These are phyloP conservation scores for Sebastes nivosus DNA, from an alignment of 2,797 vertebrate species.

Conservation along the genomic window DNA sequence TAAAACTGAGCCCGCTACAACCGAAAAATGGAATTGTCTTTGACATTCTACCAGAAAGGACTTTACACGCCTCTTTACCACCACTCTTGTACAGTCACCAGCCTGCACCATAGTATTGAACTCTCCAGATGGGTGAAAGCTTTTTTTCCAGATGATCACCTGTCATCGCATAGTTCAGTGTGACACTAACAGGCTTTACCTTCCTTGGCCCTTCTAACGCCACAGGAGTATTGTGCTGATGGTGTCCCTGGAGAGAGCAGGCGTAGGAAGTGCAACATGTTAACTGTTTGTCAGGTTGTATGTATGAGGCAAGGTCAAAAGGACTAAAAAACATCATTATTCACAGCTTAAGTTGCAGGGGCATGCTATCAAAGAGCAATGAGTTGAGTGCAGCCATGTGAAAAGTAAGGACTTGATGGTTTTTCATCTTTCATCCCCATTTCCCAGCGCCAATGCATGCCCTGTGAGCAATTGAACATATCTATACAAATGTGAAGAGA, in stretches of 20 bases:
- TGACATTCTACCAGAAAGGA: background rate
- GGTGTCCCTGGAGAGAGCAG: constrained; percentile 31
- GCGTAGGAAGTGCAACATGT: constrained; percentile 40
- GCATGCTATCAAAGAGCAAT: constrained; percentile 60
- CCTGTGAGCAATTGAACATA: constrained; percentile 61
- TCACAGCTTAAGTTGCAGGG: constrained; percentile 61
- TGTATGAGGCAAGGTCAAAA: constrained; percentile 57
- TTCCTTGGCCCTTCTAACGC: background rate
- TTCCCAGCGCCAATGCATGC: constrained; percentile 45
- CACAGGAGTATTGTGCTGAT: background rate
- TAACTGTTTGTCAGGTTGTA: constrained; percentile 26
- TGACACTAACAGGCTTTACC: constrained; percentile 26
- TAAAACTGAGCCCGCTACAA: too few relatives aligned
- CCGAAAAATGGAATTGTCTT: background rate
- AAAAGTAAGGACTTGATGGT: constrained; percentile 56
- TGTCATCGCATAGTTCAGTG: constrained; percentile 14
- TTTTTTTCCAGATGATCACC: constrained; percentile 42
- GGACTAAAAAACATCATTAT: constrained; percentile 61
- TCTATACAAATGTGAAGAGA: constrained; percentile 70
- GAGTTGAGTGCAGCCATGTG: constrained; percentile 67
- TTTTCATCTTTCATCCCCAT: constrained; percentile 47
- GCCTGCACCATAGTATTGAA: background rate
- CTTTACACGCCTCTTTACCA: background rate
- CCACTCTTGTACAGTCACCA: background rate
- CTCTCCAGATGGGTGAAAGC: constrained; percentile 1